Percentiles rank a stretch among this genome's conserved stretches.
These are phyloP conservation scores for Glyptemys insculpta DNA, from an alignment of 2,797 vertebrate species.

Conservation along the genomic window DNA sequence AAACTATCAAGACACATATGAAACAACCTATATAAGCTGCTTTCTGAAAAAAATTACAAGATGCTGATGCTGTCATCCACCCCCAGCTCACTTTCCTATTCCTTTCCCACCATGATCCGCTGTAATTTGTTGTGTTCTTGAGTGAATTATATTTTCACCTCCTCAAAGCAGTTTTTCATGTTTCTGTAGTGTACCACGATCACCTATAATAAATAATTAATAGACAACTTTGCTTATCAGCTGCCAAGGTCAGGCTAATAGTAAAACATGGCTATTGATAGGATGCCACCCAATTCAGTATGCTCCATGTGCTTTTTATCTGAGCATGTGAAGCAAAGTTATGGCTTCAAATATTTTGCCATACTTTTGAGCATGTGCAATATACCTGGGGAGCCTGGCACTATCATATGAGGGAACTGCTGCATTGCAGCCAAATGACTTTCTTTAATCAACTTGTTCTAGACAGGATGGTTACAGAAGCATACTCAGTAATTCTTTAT, in stretches of 20 bases:
- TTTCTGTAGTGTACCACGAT: not conserved
- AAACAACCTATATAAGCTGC: not conserved
- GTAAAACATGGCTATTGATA: not conserved
- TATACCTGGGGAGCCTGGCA: slow-evolving; percentile 38
- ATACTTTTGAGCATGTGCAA: not conserved
- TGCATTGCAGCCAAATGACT: not conserved
- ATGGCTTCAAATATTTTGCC: not conserved
- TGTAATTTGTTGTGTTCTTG: not conserved
- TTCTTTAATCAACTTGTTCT: not conserved
- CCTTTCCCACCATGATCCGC: not conserved
- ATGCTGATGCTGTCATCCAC: not conserved
- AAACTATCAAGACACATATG: not conserved
- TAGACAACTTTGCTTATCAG: slow-evolving; percentile 17
- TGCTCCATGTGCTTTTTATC: not conserved
- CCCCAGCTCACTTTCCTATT: not conserved
- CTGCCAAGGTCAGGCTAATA: not conserved
- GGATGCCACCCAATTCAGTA: not conserved
- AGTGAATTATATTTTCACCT: not conserved
- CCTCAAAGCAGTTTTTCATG: not conserved
- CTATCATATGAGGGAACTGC: not conserved
- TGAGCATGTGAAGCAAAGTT: slow-evolving; percentile 18
- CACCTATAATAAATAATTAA: slow-evolving; percentile 1
- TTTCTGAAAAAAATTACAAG: not conserved
- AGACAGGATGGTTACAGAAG: not conserved
- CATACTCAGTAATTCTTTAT: not conserved